phyloP scores from a whole-genome alignment of 2,113 vertebrate species.

The Cacatua alba region DNA sequence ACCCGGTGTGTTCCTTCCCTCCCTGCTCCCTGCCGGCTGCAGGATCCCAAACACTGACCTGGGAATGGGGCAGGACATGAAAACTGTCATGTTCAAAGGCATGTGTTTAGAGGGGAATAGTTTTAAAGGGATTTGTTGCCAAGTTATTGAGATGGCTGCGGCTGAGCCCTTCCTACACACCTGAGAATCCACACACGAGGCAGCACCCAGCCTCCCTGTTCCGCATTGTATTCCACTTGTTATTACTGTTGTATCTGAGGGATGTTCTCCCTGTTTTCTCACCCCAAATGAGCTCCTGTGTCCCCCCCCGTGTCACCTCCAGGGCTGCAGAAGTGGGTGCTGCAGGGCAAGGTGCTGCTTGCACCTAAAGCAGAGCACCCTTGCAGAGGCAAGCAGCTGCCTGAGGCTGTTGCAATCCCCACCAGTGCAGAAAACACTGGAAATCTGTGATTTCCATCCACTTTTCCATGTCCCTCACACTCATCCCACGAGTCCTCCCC shows the following conservation, averaged over 20 bases:
- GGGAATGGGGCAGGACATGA: neutral
- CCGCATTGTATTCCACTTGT: neutral
- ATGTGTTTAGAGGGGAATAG: accelerated
- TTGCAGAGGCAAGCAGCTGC: neutral
- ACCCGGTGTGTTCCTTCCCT: neutral
- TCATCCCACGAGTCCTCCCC: neutral
- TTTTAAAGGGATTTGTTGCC: neutral
- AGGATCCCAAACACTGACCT: neutral
- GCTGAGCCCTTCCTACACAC: neutral
- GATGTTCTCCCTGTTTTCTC: neutral
- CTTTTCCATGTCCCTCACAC: accelerated
- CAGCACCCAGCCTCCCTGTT: accelerated
- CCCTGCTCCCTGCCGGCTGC: neutral
- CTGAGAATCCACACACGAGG: accelerated
- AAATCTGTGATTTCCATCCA: neutral
- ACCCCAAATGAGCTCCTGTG: neutral
- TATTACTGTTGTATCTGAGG: accelerated
- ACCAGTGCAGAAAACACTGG: accelerated
- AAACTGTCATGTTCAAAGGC: accelerated
- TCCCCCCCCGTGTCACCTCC: neutral
- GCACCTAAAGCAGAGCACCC: neutral
- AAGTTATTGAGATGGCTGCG: accelerated
- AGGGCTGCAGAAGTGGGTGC: neutral
- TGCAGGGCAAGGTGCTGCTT: neutral
- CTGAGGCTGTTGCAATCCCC: no score